Evolutionary conservation across 2,797 vertebrate genomes (phyloP), one percentile per base, ranked within the genome.

Genomic region (Emys orbicularis): DNA sequence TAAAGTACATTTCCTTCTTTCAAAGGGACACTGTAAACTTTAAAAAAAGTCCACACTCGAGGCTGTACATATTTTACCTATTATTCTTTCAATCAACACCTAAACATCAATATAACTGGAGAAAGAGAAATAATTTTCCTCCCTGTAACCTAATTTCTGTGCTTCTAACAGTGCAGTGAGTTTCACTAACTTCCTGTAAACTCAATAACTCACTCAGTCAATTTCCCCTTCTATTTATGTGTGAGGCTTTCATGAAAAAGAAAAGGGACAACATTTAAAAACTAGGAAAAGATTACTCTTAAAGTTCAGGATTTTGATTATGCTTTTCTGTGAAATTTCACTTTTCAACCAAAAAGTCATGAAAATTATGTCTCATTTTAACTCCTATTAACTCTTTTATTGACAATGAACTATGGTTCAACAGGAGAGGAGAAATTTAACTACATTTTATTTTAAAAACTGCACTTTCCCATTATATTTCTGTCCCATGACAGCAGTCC

Each of bases 311-410:
- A 34, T 47, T 61, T 50, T 13, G 72, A 8, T 37, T 82, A 31
- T 83, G 49, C 4, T 29, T 79, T 9, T 50, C 29, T 72, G 0
- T 1, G 12, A 10, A 68, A 72, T 61, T 10, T 90, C 34, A 50
- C 52, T 92, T 94, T 57, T 72, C 57, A 90, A 88, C 44, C 41
- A 92, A 77, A 72, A 68, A 21, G 10, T 77, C 74, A 31, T 29
- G 74, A 77, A 77, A 18, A 53, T 13, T 65, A 8, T 1, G 11
- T 18, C 47, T 57, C 85, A 23, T 44, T 47, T 72, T 72, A 41
- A 72, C 8, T 68, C 61, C 8, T 34, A 18, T 37, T 68, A 68
- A 68, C n/a, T n/a, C n/a, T n/a, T n/a, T n/a, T n/a, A n/a, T n/a
- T n/a, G n/a, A n/a, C n/a, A 72, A 72, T 23, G n/a, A 65, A 79